Percentiles rank a stretch among this genome's conserved stretches.
Evolutionary conservation across 2,888 invertebrate genomes (phyloP).

Genomic region (Coenonympha arcania): DNA sequence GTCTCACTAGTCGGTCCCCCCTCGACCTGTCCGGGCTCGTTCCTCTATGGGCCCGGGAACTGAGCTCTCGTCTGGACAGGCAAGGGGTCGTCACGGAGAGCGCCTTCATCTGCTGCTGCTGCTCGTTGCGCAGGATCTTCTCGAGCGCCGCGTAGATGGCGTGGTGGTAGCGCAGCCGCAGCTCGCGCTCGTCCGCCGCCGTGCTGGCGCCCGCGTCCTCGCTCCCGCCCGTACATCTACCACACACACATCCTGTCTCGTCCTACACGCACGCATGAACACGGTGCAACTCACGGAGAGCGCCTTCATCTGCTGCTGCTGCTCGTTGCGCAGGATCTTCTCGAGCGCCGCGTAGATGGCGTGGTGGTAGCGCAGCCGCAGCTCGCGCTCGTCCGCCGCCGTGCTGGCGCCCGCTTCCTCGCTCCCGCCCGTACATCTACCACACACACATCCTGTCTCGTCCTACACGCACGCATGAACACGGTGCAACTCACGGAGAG

Average conservation of each 20-base stretch:
- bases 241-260: too few relatives aligned
- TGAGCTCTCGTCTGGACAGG: too few relatives aligned
- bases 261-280: too few relatives aligned
- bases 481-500: conserved; percentile 76
- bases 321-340: conserved; percentile 84
- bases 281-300: conserved; percentile 76
- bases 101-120: conserved; percentile 85
- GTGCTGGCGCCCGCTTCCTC: conserved; percentile 30
- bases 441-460: too few relatives aligned
- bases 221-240: too few relatives aligned
- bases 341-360: conserved; percentile 83
- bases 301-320: conserved; percentile 85
- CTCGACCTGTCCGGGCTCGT: too few relatives aligned
- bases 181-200: conserved; percentile 60
- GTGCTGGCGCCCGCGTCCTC: conserved; percentile 30
- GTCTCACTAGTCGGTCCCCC: too few relatives aligned
- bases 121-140: conserved; percentile 84
- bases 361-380: conserved; percentile 89
- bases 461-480: too few relatives aligned
- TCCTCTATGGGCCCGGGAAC: too few relatives aligned
- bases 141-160: conserved; percentile 83
- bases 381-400: conserved; percentile 60
- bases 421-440: too few relatives aligned
- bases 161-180: conserved; percentile 89
- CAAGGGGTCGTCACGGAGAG: conserved; percentile 78